Conservation (phyloP, 2,888 invertebrate genomes). For the Drosophila siamana region DNA sequence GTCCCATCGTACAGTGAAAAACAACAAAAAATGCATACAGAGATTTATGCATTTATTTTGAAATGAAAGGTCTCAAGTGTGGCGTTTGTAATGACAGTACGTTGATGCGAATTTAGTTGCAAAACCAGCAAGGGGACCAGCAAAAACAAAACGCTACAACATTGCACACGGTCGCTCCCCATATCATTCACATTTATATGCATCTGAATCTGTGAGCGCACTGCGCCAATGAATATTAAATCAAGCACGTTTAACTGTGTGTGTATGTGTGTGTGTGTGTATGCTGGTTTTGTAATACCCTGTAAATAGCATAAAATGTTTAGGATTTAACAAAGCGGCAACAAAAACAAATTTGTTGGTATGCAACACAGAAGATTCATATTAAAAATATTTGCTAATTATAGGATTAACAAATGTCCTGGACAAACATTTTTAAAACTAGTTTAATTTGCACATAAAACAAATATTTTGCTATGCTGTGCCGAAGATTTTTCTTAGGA, state of each 20-base stretch:
- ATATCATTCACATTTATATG: conserved; percentile 5
- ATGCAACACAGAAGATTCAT: too few relatives aligned
- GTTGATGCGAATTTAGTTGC: conserved; percentile 41
- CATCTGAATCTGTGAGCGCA: conserved; percentile 20
- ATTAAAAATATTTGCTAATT: too few relatives aligned
- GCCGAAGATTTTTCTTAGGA: too few relatives aligned
- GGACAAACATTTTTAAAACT: too few relatives aligned
- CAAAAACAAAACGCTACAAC: neutral
- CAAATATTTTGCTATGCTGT: too few relatives aligned
- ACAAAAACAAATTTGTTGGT: too few relatives aligned
- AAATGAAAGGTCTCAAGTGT: conserved; percentile 6
- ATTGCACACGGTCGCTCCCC: neutral
- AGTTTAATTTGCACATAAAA: too few relatives aligned
- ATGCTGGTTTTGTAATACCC: neutral
- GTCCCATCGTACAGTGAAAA: conserved; percentile 29
- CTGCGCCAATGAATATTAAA: conserved; percentile 70
- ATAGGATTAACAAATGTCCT: too few relatives aligned
- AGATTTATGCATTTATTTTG: neutral
- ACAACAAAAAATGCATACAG: conserved; percentile 1
- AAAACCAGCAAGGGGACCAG: neutral
- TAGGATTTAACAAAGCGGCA: neutral
- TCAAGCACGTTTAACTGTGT: conserved; percentile 31
- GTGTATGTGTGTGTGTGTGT: conserved; percentile 17
- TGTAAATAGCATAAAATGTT: neutral
- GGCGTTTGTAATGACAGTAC: conserved; percentile 32